Conservation (phyloP, 1,140 invertebrate genomes). For the Nasonia vitripennis region DNA sequence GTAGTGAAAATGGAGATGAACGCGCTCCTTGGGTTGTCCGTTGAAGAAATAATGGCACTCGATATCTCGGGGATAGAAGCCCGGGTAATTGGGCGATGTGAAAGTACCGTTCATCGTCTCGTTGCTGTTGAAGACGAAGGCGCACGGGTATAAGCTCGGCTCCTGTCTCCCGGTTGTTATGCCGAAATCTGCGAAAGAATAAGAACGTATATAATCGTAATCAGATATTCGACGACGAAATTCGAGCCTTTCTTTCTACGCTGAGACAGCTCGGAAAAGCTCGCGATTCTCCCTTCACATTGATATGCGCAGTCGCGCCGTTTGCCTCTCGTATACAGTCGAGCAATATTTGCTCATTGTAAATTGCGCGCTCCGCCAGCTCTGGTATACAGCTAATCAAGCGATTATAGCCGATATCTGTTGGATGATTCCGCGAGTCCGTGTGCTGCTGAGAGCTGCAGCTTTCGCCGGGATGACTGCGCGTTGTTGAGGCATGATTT, state of each 20-base stretch:
- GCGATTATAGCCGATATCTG: conserved; percentile 12
- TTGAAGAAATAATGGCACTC: conserved; percentile 97
- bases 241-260: too few species aligned
- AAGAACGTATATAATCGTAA: background rate
- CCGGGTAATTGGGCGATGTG: conserved; percentile 94
- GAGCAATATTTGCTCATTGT: conserved; percentile 12
- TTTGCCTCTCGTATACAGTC: background rate
- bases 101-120: conserved; percentile 88
- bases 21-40: conserved; percentile 86
- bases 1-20: conserved; percentile 90
- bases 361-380: background rate
- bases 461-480: background rate
- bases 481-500: background rate
- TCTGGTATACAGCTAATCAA: background rate
- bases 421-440: background rate
- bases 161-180: conserved; percentile 86
- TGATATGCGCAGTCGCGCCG: background rate
- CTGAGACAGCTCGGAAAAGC: background rate
- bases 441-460: background rate
- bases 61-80: conserved; percentile 92
- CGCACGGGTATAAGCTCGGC: conserved; percentile 82
- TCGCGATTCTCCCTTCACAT: background rate
- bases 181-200: conserved; percentile 80
- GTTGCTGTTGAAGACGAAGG: conserved; percentile 88
- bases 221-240: background rate